These are phyloP conservation scores for Colistium nudipinnis DNA, from an alignment of 2,113 vertebrate species.

Conservation along the genomic window DNA sequence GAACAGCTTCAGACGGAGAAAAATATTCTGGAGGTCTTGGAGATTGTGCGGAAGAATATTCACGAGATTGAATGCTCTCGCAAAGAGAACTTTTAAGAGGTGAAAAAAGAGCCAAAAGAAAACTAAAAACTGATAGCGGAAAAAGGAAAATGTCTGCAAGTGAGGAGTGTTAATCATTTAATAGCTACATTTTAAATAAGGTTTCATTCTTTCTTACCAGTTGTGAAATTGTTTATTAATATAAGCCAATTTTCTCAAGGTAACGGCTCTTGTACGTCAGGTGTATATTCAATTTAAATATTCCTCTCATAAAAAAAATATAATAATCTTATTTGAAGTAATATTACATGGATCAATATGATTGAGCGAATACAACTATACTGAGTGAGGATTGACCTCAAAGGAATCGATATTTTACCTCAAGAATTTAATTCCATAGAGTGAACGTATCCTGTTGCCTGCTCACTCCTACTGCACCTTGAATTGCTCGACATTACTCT, in stretches of 20 bases:
- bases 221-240: background rate
- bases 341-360: background rate
- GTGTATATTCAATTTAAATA: background rate
- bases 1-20: conserved; percentile 18
- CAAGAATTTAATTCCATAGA: conserved; percentile 33
- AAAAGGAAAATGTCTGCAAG: background rate
- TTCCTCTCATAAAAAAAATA: background rate
- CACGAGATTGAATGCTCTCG: conserved; percentile 20
- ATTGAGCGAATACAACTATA: background rate
- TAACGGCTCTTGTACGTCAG: background rate
- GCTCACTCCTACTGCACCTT: background rate
- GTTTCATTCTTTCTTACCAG: background rate
- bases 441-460: conserved; percentile 24
- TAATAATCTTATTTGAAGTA: conserved; percentile 1
- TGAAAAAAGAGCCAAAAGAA: conserved; percentile 28
- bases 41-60: conserved; percentile 68
- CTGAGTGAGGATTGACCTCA: background rate
- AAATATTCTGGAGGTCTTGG: conserved; percentile 32
- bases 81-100: conserved; percentile 9
- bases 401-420: conserved; percentile 11
- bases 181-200: no score
- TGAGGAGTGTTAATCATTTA: background rate
- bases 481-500: background rate
- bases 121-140: conserved; percentile 15
- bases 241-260: background rate